Base-by-base conservation (phyloP, 2,888 invertebrate genomes). In the Drosophila siamana region DNA sequence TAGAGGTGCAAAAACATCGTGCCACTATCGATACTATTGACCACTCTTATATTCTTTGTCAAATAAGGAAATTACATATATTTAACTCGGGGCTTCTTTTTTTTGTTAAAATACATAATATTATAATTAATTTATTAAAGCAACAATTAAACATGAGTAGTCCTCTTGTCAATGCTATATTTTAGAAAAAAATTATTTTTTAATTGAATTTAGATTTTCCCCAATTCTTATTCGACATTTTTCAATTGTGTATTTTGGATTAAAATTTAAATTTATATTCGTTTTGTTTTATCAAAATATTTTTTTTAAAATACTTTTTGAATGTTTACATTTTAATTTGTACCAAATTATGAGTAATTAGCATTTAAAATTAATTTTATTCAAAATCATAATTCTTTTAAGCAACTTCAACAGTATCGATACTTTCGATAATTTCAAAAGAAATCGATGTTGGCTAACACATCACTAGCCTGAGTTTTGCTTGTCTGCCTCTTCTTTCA, bases 401-500 rank as follows among this genome's bases (percentile, higher is more conserved):
- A n/a, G 2, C n/a, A 33, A 11, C 19, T 3, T 19, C 2, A 19
- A 19, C 1, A n/a, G 33, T 33, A 33, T 33, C 33, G 33, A 33
- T 33, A n/a, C 33, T n/a, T 11, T 33, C 33, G 33, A 33, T n/a
- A 33, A 33, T 33, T 33, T 33, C n/a, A 28, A 11, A 9, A 9
- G 3, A 2, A 28, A 2, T 28, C 28, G 28, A 28, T 28, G 28
- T 11, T 28, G 2, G 28, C 8, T 5, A 33, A n/a, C 33, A 33
- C 33, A 33, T 33, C 33, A n/a, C 33, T 33, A 33, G n/a, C n/a
- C 11, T n/a, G 33, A 11, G n/a, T 33, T 26, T 26, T 26, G 47
- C 52, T 52, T 38, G 40, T 40, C 36, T 28, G 38, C 38, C 22
- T 30, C 36, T 57, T 19, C 50, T 50, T n/a, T n/a, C 7, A 24